Percentiles rank a stretch among this genome's conserved stretches.
Conservation (phyloP, 1,140 invertebrate species). For the Elymnias hypermnestra region DNA sequence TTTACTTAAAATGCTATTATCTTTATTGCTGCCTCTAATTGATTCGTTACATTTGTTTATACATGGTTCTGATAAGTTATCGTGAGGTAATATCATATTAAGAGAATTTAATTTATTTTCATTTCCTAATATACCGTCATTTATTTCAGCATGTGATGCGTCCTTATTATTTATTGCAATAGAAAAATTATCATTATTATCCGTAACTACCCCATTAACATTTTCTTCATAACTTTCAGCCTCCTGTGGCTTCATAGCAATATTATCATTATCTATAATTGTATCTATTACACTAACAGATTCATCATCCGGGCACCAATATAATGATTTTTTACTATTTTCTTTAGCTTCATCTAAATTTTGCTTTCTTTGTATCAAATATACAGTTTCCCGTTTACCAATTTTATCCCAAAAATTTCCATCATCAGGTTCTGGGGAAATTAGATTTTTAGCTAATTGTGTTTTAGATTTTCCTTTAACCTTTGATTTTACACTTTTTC, state of each 20-base stretch:
- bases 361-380: conserved; percentile 69
- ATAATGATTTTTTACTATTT: conserved; percentile 48
- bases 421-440: conserved; percentile 54
- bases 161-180: too few relatives aligned
- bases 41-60: too few relatives aligned
- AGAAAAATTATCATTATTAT: background rate
- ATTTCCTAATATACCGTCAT: too few relatives aligned
- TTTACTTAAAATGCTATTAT: too few relatives aligned
- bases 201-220: background rate
- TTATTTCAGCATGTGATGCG: too few relatives aligned
- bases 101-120: too few relatives aligned
- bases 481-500: conserved; percentile 20
- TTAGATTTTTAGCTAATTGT: conserved; percentile 6
- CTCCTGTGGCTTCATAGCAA: background rate
- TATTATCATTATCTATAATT: background rate
- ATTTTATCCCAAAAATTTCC: conserved; percentile 76
- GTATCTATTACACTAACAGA: background rate
- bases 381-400: conserved; percentile 75
- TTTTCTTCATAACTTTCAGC: background rate
- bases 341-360: conserved; percentile 54
- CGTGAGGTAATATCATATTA: too few relatives aligned
- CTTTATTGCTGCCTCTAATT: too few relatives aligned
- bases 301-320: conserved; percentile 54
- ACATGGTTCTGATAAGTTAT: too few relatives aligned
- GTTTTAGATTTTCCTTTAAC: conserved; percentile 6